Evolutionary conservation across 2,888 invertebrate genomes (phyloP), one percentile per base, ranked within the genome.

Genomic region (Branchellion lobata): DNA sequence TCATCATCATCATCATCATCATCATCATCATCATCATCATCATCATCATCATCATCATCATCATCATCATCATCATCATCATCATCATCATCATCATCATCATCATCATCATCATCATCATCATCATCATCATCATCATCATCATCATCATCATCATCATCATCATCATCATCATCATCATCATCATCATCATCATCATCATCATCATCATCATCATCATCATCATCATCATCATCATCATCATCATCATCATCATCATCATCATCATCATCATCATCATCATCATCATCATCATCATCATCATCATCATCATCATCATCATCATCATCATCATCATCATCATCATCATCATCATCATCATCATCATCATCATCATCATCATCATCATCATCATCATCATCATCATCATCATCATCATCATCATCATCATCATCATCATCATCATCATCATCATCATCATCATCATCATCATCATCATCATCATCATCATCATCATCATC

Each of bases 171-270:
- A 76, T 61, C 76, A 76, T 31, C 76, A 61, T 29, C 82, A 81
- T 92, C 92, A 90, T 92, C 76, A 76, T 53, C 76, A 76, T 57
- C 61, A 57, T 76, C 61, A 76, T 33, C 76, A 76, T 61, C 76
- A 76, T 31, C 76, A 61, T n/a, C 82, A 81, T 92, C 92, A 90
- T 92, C n/a, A n/a, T n/a, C n/a, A n/a, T n/a, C 40, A 40, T 40
- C 40, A 40, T 40, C 40, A 40, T 40, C 40, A 40, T 40, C 14
- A 40, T 14, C 40, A 5, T 40, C 40, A 40, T 14, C 40, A 40
- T 40, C 40, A 40, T 40, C 40, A 40, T 14, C 40, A 40, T 40
- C 40, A 40, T 14, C 40, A 40, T 40, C 40, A 40, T 14, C 14
- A 40, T 40, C 40, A 40, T 14, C 14, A 40, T 40, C 65, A 65